These are phyloP conservation scores for Ambastaia sidthimunki DNA, from an alignment of 2,797 vertebrate species.

Conservation along the genomic window DNA sequence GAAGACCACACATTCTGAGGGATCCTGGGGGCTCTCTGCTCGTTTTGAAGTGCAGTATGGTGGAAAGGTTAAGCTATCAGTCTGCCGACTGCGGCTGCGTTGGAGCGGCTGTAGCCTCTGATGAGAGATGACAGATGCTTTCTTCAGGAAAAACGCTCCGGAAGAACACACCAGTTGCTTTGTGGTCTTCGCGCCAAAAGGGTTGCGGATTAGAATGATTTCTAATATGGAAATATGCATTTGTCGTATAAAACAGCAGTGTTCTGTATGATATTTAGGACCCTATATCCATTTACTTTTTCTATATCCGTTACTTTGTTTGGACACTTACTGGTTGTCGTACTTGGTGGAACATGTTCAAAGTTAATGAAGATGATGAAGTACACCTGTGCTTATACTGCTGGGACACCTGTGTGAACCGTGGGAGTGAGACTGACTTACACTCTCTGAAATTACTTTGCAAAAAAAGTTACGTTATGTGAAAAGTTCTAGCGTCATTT, in stretches of 20 bases:
- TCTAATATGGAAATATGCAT: constrained; percentile 56
- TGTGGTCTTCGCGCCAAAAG: constrained; percentile 1
- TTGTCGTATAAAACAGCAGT: background rate
- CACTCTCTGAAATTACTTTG: background rate
- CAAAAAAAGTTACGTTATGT: no score
- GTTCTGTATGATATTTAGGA: constrained; percentile 3
- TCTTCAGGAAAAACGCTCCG: constrained; percentile 67
- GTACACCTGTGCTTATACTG: background rate
- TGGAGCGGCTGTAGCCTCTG: constrained; percentile 39
- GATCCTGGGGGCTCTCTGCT: constrained; percentile 52
- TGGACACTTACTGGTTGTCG: background rate
- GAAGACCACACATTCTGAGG: constrained; percentile 74
- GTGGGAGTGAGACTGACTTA: background rate
- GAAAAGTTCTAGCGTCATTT: background rate
- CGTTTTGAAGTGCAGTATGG: constrained; percentile 67
- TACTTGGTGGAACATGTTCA: background rate
- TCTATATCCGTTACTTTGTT: background rate
- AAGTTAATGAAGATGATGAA: background rate
- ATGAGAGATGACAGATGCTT: constrained; percentile 73
- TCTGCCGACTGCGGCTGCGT: constrained; percentile 58
- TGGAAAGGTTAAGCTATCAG: constrained; percentile 72
- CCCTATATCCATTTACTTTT: background rate
- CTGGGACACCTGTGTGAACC: background rate
- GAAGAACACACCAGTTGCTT: constrained; percentile 8
- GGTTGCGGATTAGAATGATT: constrained; percentile 53